Base-by-base conservation (phyloP, 2,888 invertebrate species). In the Patella ulyssiponensis region DNA sequence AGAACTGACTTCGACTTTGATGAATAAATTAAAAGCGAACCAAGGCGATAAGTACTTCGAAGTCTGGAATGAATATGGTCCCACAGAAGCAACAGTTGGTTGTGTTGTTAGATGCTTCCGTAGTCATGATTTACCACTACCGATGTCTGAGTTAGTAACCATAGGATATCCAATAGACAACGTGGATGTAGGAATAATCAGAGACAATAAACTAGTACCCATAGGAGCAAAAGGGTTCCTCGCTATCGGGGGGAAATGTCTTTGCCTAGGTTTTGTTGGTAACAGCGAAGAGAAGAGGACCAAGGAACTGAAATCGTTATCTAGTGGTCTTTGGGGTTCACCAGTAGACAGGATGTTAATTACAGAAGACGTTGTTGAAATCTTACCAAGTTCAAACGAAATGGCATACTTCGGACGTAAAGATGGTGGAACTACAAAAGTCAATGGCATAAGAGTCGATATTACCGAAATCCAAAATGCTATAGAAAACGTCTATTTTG, bases 51-150 rank as follows among this genome's bases (percentile, higher is more conserved):
- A 64, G 23, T 20, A 64, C 7, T 64, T 64, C 23, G 64, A 20
- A 15, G 4, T 64, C 23, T 64, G 64, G 64, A 64, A 64, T 64
- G 64, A 64, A 64, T 64, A 64, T 14, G 64, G 64, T 0, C 64
- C 64, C 64, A 64, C 64, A 64, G 64, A 64, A 20, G 64, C 64
- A 64, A 64, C 64, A 7, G 64, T 64, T 64, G 64, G 64, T 20
- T 64, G 64, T 64, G 64, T 64, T 20, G 64, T 64, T 12, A 64
- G 23, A 20, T 64, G 64, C 23, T 64, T 64, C 20, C 11, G 23
- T 20, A 64, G 64, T 20, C 12, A 23, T 12, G 64, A 64, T 23
- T 11, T 64, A 64, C 64, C 64, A 64, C 23, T 64, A 20, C 20
- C 11, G 20, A 23, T 23, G 20, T 64, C 64, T 64, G 64, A 64